phyloP scores from a whole-genome alignment of 1,140 invertebrate species.

The Polypedilum vanderplanki region DNA sequence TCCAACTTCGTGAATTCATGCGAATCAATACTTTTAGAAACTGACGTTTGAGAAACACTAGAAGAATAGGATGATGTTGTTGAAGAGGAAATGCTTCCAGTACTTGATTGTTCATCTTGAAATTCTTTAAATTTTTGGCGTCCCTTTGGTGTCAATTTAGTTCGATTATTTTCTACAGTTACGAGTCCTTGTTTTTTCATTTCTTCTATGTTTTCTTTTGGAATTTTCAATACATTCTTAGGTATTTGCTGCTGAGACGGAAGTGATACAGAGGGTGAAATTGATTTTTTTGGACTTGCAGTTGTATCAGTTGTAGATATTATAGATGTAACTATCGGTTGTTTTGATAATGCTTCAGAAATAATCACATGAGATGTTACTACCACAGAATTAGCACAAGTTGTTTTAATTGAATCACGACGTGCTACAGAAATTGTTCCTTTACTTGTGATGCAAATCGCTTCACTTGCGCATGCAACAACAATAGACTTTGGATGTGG shows the following conservation, averaged over 20 bases:
- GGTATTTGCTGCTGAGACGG: not conserved
- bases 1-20: not conserved
- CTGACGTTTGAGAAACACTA: too few species aligned
- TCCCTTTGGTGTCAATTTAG: slow-evolving; percentile 11
- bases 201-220: not conserved
- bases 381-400: not conserved
- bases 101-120: not conserved
- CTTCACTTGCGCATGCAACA: slow-evolving; percentile 6
- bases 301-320: not conserved
- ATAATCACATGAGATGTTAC: slow-evolving; percentile 16
- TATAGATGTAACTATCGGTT: not conserved
- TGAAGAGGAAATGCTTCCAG: not conserved
- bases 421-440: not conserved
- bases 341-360: not conserved
- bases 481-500: not conserved
- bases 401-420: slow-evolving; percentile 1
- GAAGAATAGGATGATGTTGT: not conserved
- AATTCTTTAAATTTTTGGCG: slow-evolving; percentile 7
- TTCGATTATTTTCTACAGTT: not conserved
- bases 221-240: slow-evolving; percentile 16
- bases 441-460: slow-evolving; percentile 21
- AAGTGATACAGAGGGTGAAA: not conserved
- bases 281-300: not conserved
- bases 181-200: not conserved
- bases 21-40: too few species aligned